phyloP scores from a whole-genome alignment of 2,797 vertebrate genomes.

The Rallus crepitans region DNA sequence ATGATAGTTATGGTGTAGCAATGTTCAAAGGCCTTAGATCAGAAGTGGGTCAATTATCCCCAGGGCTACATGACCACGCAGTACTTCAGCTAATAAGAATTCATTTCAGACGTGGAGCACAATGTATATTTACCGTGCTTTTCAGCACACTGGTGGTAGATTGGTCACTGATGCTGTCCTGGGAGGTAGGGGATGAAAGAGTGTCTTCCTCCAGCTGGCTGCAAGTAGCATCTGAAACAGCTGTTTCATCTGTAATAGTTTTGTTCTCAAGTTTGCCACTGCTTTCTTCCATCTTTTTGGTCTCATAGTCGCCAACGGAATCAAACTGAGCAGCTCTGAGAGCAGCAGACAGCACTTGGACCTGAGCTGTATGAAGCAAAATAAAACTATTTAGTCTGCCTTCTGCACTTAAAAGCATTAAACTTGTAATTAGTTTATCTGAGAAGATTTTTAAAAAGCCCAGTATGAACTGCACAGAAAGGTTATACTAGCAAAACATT shows the following conservation, averaged over 20 bases:
- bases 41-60: background rate
- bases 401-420: background rate
- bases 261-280: background rate
- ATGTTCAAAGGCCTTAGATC: background rate
- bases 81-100: background rate
- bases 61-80: background rate
- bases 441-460: background rate
- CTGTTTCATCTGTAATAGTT: background rate
- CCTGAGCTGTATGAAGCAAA: conserved; percentile 83
- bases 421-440: background rate
- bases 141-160: background rate
- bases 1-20: background rate
- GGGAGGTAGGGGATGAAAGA: conserved; percentile 32
- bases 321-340: conserved; percentile 89
- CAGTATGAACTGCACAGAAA: background rate
- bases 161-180: conserved; percentile 34
- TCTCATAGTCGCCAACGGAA: conserved; percentile 68
- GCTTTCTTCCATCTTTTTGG: background rate
- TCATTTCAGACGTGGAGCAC: background rate
- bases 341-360: conserved; percentile 90
- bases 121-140: conserved; percentile 52
- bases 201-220: conserved; percentile 30
- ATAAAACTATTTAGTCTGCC: background rate
- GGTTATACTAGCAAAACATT: background rate
- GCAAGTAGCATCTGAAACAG: background rate